Evolutionary conservation across 2,797 vertebrate species (phyloP), one percentile per base, ranked within the genome.

Genomic region (Phrynocephalus vlangalii): DNA sequence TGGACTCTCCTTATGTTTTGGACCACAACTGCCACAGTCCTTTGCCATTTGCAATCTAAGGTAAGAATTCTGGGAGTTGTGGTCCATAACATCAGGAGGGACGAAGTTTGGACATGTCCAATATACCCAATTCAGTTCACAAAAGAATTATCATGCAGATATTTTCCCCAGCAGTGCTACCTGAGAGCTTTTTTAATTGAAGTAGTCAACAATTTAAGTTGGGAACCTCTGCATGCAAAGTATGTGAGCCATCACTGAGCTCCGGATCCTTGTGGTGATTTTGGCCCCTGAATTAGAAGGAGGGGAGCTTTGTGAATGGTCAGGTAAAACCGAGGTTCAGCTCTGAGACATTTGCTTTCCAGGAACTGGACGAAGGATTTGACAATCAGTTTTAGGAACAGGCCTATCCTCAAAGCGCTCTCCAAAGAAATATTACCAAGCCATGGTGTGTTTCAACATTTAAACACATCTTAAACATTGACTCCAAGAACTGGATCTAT

Each of bases 381-480:
- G 80, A 48, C 33, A n/a, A 68, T 68, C 16, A 30, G 28, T 68
- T 82, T 71, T 50, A 83, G n/a, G 44, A 56, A 44, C 3, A 26
- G 48, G n/a, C 20, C 33, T 56, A 48, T 22, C 56, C 20, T 20
- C 30, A 56, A 56, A 56, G 52, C 13, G 11, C 52, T 83, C 33
- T n/a, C 11, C 18, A 52, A 1, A 50, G 6, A 71, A 20, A 16
- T 82, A 71, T n/a, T 83, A 33, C 50, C n/a, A 79, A 79, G 13
- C 16, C 76, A 50, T 15, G 13, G 11, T 78, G 48, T 15, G 5
- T 78, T 1, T 68, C 44, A 30, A 71, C 44, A 67, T 15, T 7
- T 44, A 33, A 66, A 79, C 50, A 82, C 10, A 30, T 71, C 68
- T 83, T 67, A 70, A 68, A 83, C 48, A 83, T 82, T 63, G 60